phyloP scores from a whole-genome alignment of 2,113 vertebrate species.

The Thalassarche chlororhynchos region DNA sequence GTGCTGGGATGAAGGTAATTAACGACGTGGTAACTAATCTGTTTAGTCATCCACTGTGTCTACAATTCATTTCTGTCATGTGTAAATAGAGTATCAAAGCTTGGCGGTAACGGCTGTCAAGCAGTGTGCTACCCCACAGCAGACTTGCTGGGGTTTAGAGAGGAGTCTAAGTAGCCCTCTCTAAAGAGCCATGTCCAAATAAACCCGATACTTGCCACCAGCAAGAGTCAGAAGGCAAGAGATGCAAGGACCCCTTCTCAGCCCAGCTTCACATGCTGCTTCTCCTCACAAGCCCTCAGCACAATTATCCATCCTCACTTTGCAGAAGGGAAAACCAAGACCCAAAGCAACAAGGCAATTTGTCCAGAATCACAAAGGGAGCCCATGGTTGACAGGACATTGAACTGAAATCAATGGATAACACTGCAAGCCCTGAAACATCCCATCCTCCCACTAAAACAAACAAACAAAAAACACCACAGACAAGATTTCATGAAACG shows the following conservation, averaged over 20 bases:
- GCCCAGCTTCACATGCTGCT: background rate
- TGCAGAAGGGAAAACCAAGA: background rate
- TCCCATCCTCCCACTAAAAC: background rate
- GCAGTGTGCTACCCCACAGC: background rate
- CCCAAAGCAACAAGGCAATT: background rate
- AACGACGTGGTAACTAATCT: slow-evolving; percentile 18
- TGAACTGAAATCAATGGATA: background rate
- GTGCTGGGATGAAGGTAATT: slow-evolving; percentile 45
- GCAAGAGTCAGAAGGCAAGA: background rate
- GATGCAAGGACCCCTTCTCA: background rate
- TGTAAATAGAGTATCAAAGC: background rate
- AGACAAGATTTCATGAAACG: background rate
- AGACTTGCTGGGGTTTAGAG: background rate
- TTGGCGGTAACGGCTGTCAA: background rate
- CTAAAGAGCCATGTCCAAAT: background rate
- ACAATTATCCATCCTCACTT: too few relatives aligned
- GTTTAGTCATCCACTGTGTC: background rate
- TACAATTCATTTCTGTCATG: background rate
- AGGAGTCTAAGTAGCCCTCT: background rate
- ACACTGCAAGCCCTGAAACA: background rate
- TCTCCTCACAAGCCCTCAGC: background rate
- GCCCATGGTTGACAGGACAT: rapidly evolving
- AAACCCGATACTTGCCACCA: background rate
- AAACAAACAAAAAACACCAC: background rate
- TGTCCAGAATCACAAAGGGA: background rate